Percentiles rank a stretch among this genome's conserved stretches.
phyloP scores from a whole-genome alignment of 2,888 invertebrate genomes.

The Ecliptopera silaceata region DNA sequence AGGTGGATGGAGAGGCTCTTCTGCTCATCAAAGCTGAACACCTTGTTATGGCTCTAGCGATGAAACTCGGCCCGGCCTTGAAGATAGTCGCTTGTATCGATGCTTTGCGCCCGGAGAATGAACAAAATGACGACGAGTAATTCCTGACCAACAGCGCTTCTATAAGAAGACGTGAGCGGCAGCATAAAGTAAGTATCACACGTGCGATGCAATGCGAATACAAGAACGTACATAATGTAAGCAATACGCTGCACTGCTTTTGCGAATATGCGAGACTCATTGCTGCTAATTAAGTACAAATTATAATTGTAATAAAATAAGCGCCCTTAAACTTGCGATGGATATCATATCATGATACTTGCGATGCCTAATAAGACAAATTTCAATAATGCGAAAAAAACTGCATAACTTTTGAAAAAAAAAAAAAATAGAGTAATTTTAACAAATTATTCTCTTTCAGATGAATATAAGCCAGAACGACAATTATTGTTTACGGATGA shows the following conservation, averaged over 20 bases:
- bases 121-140: slow-evolving; percentile 60
- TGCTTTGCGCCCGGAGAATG: slow-evolving; percentile 87
- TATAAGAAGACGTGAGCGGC: not conserved
- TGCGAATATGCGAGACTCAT: not conserved
- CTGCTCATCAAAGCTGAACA: slow-evolving; percentile 96
- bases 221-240: not conserved
- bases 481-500: slow-evolving; percentile 13
- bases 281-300: not conserved
- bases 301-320: too few relatives aligned
- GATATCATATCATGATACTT: too few relatives aligned
- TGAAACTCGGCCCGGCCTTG: slow-evolving; percentile 97
- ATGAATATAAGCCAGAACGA: slow-evolving; percentile 10
- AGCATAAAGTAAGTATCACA: not conserved
- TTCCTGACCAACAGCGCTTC: not conserved
- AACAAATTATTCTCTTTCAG: slow-evolving; percentile 22
- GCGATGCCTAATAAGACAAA: too few relatives aligned
- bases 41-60: slow-evolving; percentile 95
- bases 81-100: slow-evolving; percentile 97
- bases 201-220: slow-evolving; percentile 1
- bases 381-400: too few relatives aligned
- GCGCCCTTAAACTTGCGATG: too few relatives aligned
- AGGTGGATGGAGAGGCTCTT: slow-evolving; percentile 97
- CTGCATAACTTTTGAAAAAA: not conserved
- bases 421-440: not conserved
- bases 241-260: not conserved